phyloP scores from a whole-genome alignment of 2,113 vertebrate species.

The Sander vitreus region DNA sequence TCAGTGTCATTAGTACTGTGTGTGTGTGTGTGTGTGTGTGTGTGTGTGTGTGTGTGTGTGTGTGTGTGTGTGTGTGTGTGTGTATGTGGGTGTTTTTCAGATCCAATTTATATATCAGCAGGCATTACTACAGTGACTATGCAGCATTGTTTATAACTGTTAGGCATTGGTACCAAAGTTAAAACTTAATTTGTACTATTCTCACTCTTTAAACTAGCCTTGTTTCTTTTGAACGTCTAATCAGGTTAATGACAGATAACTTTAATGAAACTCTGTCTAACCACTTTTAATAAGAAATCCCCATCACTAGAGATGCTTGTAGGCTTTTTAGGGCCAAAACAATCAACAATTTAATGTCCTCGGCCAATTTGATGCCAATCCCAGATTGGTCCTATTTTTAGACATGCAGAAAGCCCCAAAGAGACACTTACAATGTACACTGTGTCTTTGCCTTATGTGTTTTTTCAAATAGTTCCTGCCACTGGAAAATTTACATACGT shows the following conservation, averaged over 20 bases:
- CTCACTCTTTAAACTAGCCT: conserved; percentile 14
- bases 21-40: conserved; percentile 4
- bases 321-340: conserved; percentile 27
- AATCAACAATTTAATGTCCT: conserved; percentile 18
- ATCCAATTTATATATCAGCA: background rate
- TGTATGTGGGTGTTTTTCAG: background rate
- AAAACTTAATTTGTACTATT: conserved; percentile 21
- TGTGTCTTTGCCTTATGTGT: background rate
- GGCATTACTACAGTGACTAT: background rate
- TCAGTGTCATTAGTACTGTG: conserved; percentile 22
- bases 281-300: conserved; percentile 30
- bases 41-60: background rate
- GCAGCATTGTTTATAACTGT: background rate
- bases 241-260: conserved; percentile 38
- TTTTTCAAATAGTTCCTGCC: background rate
- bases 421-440: background rate
- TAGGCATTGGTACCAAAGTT: background rate
- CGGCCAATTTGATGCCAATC: conserved; percentile 20
- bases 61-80: conserved; percentile 5
- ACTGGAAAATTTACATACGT: background rate
- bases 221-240: conserved; percentile 19
- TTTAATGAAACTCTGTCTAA: conserved; percentile 30
- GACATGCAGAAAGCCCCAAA: background rate
- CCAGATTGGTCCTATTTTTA: background rate
- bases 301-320: background rate